phyloP scores from a whole-genome alignment of 1,140 invertebrate genomes.

The Teleogryllus occipitalis region DNA sequence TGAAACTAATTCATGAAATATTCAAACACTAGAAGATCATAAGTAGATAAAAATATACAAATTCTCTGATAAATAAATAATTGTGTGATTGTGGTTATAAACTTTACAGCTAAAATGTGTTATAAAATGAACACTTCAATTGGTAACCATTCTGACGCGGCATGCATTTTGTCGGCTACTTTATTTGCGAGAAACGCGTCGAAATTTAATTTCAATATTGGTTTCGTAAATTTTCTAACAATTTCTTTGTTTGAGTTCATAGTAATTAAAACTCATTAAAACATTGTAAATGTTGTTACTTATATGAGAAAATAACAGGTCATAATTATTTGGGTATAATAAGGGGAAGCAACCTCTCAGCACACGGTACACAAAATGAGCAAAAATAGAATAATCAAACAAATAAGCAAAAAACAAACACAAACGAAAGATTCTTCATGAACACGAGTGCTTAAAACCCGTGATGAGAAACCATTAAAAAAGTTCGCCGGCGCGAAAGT shows the following conservation, averaged over 20 bases:
- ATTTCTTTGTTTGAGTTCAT: neutral
- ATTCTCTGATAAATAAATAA: too few relatives aligned
- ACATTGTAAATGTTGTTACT: neutral
- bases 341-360: neutral
- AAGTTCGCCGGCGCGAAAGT: neutral
- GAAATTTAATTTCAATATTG: too few relatives aligned
- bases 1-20: too few relatives aligned
- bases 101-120: too few relatives aligned
- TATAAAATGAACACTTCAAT: too few relatives aligned
- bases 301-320: neutral
- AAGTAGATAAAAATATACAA: too few relatives aligned
- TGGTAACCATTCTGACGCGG: too few relatives aligned
- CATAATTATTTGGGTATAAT: neutral
- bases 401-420: neutral
- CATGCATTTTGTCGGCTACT: too few relatives aligned
- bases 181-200: too few relatives aligned
- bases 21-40: too few relatives aligned
- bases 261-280: neutral
- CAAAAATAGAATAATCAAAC: neutral
- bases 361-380: neutral
- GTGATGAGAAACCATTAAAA: neutral
- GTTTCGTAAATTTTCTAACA: too few relatives aligned
- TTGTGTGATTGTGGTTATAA: too few relatives aligned
- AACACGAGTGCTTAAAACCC: neutral
- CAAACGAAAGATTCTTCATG: neutral